These are phyloP conservation scores for Phallusia fumigata DNA, from an alignment of 23 tunicate species.

Conservation along the genomic window DNA sequence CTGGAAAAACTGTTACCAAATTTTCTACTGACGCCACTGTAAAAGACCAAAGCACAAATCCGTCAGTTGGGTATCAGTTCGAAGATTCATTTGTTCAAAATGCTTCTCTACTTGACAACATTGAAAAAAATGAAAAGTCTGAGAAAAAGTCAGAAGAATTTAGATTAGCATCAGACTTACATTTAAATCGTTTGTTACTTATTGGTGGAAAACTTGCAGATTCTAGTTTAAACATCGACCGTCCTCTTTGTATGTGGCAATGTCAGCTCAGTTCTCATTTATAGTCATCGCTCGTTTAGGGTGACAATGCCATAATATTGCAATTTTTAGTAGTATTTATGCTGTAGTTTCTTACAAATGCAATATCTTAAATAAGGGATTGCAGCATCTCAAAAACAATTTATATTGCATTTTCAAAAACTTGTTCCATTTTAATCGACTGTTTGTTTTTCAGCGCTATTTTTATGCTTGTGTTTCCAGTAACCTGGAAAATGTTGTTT, in stretches of 20 bases:
- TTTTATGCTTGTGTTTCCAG: too few species aligned
- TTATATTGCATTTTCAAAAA: too few species aligned
- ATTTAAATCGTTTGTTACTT: conserved; percentile 5
- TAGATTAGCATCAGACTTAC: not conserved
- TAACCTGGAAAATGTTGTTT: too few species aligned
- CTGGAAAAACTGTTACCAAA: not conserved
- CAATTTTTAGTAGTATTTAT: too few species aligned
- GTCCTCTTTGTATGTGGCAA: conserved; percentile 34
- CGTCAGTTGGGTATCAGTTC: too few species aligned
- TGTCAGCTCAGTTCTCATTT: conserved; percentile 21
- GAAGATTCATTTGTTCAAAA: conserved; percentile 17
- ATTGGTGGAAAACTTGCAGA: conserved; percentile 41
- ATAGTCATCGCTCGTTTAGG: too few species aligned
- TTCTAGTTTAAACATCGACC: conserved; percentile 12
- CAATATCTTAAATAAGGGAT: too few species aligned
- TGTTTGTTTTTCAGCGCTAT: too few species aligned
- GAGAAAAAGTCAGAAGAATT: not conserved
- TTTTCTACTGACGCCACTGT: not conserved
- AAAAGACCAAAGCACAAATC: not conserved
- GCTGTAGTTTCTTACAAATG: too few species aligned
- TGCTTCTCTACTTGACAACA: not conserved
- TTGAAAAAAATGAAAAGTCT: not conserved
- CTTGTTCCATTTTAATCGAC: too few species aligned
- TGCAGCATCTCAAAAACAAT: too few species aligned
- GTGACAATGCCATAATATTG: too few species aligned